A percentile compares a stretch with the other conserved stretches of the same genome.
phyloP scores from a whole-genome alignment of 2,797 vertebrate species.

The Lutjanus argentimaculatus region DNA sequence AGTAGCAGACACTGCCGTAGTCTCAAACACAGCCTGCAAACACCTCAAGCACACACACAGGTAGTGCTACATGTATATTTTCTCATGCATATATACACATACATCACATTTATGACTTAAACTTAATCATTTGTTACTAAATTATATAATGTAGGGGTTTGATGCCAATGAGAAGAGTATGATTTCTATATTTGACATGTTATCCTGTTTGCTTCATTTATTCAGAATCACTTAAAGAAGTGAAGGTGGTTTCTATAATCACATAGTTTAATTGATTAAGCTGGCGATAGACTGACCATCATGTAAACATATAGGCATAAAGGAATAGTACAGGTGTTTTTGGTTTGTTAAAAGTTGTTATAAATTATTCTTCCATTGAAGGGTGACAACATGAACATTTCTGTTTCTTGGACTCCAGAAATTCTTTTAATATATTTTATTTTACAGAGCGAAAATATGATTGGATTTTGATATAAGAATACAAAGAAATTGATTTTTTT shows the following conservation, averaged over 20 bases:
- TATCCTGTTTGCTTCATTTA: neutral
- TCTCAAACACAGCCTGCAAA: neutral
- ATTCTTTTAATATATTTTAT: neutral
- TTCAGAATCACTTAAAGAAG: neutral
- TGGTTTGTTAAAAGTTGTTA: neutral
- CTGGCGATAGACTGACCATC: neutral
- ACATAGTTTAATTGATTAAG: neutral
- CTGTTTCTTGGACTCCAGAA: neutral
- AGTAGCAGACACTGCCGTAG: neutral
- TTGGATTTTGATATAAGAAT: too few species aligned
- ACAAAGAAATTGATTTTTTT: too few species aligned
- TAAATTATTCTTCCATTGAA: too few species aligned
- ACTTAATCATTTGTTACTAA: neutral
- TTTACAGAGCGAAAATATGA: too few species aligned
- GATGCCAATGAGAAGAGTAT: neutral
- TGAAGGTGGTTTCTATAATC: neutral
- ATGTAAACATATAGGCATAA: neutral
- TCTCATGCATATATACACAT: neutral
- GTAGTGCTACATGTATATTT: neutral
- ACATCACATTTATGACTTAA: slow-evolving; percentile 1
- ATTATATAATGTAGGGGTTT: neutral
- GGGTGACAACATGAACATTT: too few species aligned
- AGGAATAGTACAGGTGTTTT: neutral
- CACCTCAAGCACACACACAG: slow-evolving; percentile 1
- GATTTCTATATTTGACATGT: neutral